phyloP scores from a whole-genome alignment of 2,797 vertebrate genomes.

The Halcyon chelicuti region DNA sequence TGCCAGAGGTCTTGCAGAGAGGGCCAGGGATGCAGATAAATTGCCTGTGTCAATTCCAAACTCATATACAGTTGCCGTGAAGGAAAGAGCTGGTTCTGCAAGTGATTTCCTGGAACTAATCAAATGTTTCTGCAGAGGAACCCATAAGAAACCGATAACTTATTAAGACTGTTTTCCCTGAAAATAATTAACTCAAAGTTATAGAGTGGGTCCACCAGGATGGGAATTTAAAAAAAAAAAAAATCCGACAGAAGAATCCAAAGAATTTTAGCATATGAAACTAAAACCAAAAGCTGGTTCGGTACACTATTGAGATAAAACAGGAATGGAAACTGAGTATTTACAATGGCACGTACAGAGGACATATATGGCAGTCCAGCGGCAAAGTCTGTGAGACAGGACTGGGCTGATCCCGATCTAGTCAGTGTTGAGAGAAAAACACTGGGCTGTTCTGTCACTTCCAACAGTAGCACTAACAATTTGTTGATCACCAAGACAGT shows the following conservation, averaged over 20 bases:
- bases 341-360: accelerated
- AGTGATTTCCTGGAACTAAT: constrained; percentile 42
- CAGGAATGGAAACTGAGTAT: background rate
- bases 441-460: background rate
- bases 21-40: background rate
- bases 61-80: background rate
- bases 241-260: background rate
- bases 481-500: background rate
- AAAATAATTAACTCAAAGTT: background rate
- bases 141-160: background rate
- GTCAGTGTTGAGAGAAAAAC: background rate
- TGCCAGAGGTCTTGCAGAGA: background rate
- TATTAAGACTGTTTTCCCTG: background rate
- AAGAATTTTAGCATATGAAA: background rate
- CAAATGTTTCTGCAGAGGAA: background rate
- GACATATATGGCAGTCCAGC: accelerated
- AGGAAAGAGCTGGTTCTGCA: background rate
- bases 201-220: background rate
- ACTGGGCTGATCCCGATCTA: background rate
- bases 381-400: background rate
- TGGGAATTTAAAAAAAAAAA: background rate
- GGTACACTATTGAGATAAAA: background rate
- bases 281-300: background rate
- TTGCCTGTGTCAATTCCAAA: background rate
- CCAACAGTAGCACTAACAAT: background rate